These are phyloP conservation scores for Drosophila atripex DNA, from an alignment of 2,888 invertebrate species.

Conservation along the genomic window DNA sequence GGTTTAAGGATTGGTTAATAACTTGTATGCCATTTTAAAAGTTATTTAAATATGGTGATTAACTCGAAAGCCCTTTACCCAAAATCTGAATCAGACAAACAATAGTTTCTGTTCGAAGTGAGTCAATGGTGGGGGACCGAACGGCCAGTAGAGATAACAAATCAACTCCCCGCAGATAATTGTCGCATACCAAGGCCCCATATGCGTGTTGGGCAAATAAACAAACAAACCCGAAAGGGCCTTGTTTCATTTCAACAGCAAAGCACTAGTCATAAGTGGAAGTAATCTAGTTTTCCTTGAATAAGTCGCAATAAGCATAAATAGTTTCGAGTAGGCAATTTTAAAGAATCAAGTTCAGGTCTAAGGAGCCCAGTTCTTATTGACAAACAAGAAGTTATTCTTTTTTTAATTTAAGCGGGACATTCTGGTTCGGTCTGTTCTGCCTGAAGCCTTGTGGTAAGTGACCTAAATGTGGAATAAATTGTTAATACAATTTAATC, in stretches of 20 bases:
- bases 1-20: background rate
- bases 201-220: slow-evolving; percentile 26
- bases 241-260: background rate
- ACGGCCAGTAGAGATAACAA: slow-evolving; percentile 13
- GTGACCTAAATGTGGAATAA: background rate
- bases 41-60: background rate
- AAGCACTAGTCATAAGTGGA: background rate
- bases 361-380: background rate
- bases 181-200: slow-evolving; percentile 17
- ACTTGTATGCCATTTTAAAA: too few relatives aligned
- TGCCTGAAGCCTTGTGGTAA: background rate
- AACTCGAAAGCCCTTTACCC: background rate
- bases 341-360: background rate
- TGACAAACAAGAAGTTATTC: background rate
- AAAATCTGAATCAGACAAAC: slow-evolving; percentile 8
- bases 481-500: background rate
- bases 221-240: slow-evolving; percentile 14
- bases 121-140: slow-evolving; percentile 13
- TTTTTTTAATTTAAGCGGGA: too few relatives aligned
- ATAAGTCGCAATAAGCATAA: slow-evolving; percentile 3
- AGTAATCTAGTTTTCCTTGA: slow-evolving; percentile 1
- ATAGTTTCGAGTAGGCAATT: background rate
- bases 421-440: background rate
- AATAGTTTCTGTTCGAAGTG: slow-evolving; percentile 3
- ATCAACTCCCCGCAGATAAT: slow-evolving; percentile 22